Evolutionary conservation across 2,888 invertebrate species (phyloP), one percentile per base, ranked within the genome.

Genomic region (Spodoptera picta): DNA sequence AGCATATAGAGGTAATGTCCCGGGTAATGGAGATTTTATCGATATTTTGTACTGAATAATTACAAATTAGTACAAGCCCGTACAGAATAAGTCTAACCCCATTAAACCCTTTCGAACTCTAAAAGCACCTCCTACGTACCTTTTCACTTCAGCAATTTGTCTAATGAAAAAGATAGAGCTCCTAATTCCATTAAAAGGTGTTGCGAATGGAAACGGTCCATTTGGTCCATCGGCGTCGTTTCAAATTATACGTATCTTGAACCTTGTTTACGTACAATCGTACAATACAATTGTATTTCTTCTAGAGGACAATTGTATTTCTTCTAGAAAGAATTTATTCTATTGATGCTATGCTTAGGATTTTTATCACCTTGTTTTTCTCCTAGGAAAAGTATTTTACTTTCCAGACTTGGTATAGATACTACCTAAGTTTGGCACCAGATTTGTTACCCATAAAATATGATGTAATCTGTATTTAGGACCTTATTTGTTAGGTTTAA

Each of bases 171-270:
- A 67, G 75, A 69, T 65, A 68, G 59, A 59, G 65, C 59, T 65
- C 59, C 71, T 77, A 73, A 80, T 81, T 78, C 52, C 43, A 83
- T 78, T 76, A 73, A 79, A 80, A 77, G 75, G 76, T 75, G 69
- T 75, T 71, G 59, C 44, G 62, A 78, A 73, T 71, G 52, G 57
- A 73, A 68, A 75, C 57, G 70, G 67, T 56, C 60, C 71, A 65
- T 70, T 73, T 62, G 45, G 65, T 60, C 63, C 66, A 66, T 64
- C 56, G 58, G 61, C 56, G 59, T 61, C 63, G 50, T 69, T 67
- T 78, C 61, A 52, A 61, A 75, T 81, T 75, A 75, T 74, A 63
- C 75, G 80, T 75, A 53, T 60, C 69, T 81, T 79, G 80, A 82
- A 80, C 78, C 73, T 58, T 74, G 70, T 75, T 78, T 79, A 70